Conservation (phyloP, 1,140 invertebrate species). For the Bombus pascuorum region DNA sequence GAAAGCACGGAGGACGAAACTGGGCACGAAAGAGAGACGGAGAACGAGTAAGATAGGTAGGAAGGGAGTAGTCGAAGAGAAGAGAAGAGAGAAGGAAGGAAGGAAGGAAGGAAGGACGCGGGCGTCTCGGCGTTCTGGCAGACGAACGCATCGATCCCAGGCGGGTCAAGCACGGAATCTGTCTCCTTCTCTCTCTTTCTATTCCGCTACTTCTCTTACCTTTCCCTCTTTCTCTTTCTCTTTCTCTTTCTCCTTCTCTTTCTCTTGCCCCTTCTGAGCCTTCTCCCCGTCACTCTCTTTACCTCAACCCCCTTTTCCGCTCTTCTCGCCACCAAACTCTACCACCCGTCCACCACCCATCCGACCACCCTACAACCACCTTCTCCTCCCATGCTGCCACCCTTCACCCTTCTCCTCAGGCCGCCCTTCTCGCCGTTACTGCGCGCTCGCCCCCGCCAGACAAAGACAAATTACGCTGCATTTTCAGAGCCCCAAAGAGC, state of each 20-base stretch:
- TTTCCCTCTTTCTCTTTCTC: slow-evolving; percentile 44
- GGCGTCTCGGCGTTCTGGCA: slow-evolving; percentile 82
- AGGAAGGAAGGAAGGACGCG: slow-evolving; percentile 76
- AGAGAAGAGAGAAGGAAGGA: slow-evolving; percentile 53
- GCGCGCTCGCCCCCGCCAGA: slow-evolving; percentile 78
- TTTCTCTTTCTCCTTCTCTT: slow-evolving; percentile 35
- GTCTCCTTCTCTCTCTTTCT: slow-evolving; percentile 63
- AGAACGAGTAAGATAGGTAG: slow-evolving; percentile 52
- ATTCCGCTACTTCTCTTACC: slow-evolving; percentile 49
- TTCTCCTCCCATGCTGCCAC: not conserved
- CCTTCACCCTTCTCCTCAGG: slow-evolving; percentile 34
- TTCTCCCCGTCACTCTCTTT: slow-evolving; percentile 57
- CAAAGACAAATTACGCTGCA: slow-evolving; percentile 83
- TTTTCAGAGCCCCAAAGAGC: slow-evolving; percentile 81
- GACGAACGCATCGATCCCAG: slow-evolving; percentile 83
- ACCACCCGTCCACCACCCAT: slow-evolving; percentile 45
- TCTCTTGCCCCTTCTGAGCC: slow-evolving; percentile 47
- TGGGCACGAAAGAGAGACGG: slow-evolving; percentile 50
- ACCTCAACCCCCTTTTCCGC: slow-evolving; percentile 47
- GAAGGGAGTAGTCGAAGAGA: slow-evolving; percentile 44
- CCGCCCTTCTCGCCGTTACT: slow-evolving; percentile 73
- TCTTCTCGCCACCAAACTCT: slow-evolving; percentile 61
- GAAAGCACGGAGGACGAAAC: slow-evolving; percentile 65
- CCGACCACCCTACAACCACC: slow-evolving; percentile 37
- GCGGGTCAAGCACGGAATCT: slow-evolving; percentile 81